Evolutionary conservation across 2,888 invertebrate species (phyloP).

Genomic region (Odontocolon sp.): DNA sequence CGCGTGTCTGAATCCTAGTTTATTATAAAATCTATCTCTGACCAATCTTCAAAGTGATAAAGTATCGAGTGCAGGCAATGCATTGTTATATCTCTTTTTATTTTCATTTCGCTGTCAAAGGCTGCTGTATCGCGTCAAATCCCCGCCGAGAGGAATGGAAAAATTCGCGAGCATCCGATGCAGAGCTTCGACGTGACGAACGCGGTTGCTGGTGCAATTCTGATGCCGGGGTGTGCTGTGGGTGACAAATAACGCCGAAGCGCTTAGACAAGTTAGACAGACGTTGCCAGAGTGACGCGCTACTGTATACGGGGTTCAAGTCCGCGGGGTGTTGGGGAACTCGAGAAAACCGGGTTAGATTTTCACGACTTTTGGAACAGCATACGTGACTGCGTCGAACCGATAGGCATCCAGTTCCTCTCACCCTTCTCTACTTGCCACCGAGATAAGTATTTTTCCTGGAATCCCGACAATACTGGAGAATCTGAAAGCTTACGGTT

Average conservation of each 20-base stretch:
- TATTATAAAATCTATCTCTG: not conserved
- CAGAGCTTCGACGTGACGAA: constrained; percentile 34
- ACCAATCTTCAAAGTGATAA: not conserved
- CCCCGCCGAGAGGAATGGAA: constrained; percentile 16
- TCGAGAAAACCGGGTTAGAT: constrained; percentile 40
- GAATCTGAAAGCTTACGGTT: too few relatives aligned
- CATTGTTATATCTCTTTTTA: not conserved
- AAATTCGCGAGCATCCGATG: constrained; percentile 43
- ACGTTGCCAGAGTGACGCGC: constrained; percentile 47
- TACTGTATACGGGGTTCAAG: constrained; percentile 20
- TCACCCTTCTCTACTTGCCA: too few relatives aligned
- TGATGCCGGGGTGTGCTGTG: constrained; percentile 21
- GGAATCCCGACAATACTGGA: too few relatives aligned
- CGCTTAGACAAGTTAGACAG: constrained; percentile 55
- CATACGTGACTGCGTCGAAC: constrained; percentile 45
- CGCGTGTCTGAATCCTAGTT: not conserved
- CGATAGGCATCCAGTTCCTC: constrained; percentile 51
- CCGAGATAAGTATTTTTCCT: too few relatives aligned
- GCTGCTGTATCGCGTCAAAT: constrained; percentile 16
- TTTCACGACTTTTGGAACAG: constrained; percentile 36
- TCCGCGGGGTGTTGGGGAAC: not conserved
- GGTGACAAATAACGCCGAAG: constrained; percentile 54
- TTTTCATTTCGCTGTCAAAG: constrained; percentile 29
- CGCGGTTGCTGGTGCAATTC: constrained; percentile 5
- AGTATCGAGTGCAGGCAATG: not conserved